Evolutionary conservation across 2,888 invertebrate species (phyloP).

Genomic region (Sminthurides aquaticus): DNA sequence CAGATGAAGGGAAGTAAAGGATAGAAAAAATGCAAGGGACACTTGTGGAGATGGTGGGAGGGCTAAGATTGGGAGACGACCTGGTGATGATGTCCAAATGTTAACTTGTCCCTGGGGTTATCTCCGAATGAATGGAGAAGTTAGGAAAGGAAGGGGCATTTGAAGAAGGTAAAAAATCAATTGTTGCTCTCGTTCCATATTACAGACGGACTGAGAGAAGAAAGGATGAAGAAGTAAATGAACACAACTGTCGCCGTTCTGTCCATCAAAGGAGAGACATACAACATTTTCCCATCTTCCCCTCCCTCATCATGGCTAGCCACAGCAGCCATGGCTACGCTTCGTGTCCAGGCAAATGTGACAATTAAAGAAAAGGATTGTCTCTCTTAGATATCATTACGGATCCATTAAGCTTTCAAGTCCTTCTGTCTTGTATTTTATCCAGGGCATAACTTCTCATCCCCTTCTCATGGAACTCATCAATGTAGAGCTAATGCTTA

Average conservation of each 20-base stretch:
- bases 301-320: no score
- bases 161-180: constrained; percentile 3
- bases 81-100: no score
- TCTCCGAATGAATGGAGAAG: no score
- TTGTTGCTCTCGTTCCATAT: constrained; percentile 2
- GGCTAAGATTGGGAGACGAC: no score
- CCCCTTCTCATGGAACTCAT: background rate
- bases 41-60: no score
- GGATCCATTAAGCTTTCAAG: constrained; percentile 23
- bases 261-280: constrained; percentile 18
- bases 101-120: no score
- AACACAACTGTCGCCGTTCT: constrained; percentile 11
- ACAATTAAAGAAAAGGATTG: constrained; percentile 23
- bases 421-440: constrained; percentile 14
- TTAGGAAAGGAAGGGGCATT: background rate
- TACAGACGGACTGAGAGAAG: constrained; percentile 1
- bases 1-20: no score
- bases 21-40: no score
- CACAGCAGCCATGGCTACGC: no score
- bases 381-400: constrained; percentile 22
- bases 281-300: constrained; percentile 20
- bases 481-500: constrained; percentile 7
- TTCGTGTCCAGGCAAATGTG: constrained; percentile 18
- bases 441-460: constrained; percentile 13
- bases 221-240: background rate